Conservation (phyloP, 2,797 vertebrate genomes). For the Sebastes oblongus region DNA sequence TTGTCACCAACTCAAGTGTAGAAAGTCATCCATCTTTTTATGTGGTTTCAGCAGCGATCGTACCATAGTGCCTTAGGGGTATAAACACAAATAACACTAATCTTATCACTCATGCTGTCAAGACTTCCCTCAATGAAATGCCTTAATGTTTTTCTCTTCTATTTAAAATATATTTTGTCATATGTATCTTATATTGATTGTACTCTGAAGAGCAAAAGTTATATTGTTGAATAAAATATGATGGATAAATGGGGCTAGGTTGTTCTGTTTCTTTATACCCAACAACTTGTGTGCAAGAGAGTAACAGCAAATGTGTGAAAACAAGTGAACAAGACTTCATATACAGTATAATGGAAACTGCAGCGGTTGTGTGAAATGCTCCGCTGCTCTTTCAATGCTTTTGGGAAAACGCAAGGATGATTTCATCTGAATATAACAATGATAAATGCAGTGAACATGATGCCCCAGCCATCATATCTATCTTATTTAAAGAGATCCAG, state of each 20-base stretch:
- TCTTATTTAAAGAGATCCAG: slow-evolving; percentile 69
- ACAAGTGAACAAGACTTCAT: slow-evolving; percentile 29
- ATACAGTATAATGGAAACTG: slow-evolving; percentile 56
- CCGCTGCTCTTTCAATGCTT: slow-evolving; percentile 41
- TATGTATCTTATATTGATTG: slow-evolving; percentile 79
- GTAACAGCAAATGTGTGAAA: slow-evolving; percentile 6
- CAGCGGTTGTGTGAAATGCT: slow-evolving; percentile 48
- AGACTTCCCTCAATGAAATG: slow-evolving; percentile 59
- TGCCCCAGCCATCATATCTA: slow-evolving; percentile 60
- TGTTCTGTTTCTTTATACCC: not conserved
- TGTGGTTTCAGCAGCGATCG: slow-evolving; percentile 57
- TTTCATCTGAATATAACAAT: slow-evolving; percentile 69
- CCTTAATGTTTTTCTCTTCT: slow-evolving; percentile 71
- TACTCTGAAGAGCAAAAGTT: slow-evolving; percentile 86
- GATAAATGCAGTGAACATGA: slow-evolving; percentile 66
- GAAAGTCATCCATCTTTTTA: slow-evolving; percentile 45
- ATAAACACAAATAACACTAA: slow-evolving; percentile 51
- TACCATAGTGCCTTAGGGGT: slow-evolving; percentile 68
- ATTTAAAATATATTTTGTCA: slow-evolving; percentile 84
- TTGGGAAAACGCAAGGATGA: slow-evolving; percentile 60
- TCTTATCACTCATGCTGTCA: slow-evolving; percentile 54
- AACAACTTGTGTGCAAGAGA: not conserved
- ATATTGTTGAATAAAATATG: slow-evolving; percentile 89
- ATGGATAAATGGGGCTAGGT: slow-evolving; percentile 67
- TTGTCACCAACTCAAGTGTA: slow-evolving; percentile 50